These are phyloP conservation scores for Drosophila yakuba DNA, from an alignment of 1,140 invertebrate species.

Conservation along the genomic window DNA sequence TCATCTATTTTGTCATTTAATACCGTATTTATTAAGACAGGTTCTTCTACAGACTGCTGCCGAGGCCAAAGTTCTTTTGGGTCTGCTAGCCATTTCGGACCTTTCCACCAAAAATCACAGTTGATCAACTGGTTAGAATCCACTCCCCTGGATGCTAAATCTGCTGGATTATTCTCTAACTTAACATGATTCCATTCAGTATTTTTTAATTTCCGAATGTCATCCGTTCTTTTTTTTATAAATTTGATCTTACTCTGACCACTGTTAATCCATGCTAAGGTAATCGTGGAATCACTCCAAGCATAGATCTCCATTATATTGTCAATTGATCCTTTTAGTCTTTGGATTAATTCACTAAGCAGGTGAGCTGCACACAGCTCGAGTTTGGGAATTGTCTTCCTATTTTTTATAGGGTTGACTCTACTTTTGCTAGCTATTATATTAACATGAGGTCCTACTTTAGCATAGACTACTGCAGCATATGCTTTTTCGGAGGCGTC, in stretches of 20 bases:
- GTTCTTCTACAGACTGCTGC: background rate
- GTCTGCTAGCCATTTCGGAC: slow-evolving; percentile 1
- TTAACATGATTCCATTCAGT: slow-evolving; percentile 5
- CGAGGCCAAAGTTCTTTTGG: background rate
- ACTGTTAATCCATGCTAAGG: background rate
- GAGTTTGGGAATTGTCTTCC: background rate
- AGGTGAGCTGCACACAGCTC: slow-evolving; percentile 5
- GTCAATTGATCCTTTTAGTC: background rate
- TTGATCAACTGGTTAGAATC: background rate
- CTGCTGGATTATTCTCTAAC: slow-evolving; percentile 3
- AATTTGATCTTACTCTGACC: background rate
- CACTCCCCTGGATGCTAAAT: background rate
- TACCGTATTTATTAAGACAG: background rate
- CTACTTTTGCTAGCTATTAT: background rate
- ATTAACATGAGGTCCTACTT: too few relatives aligned
- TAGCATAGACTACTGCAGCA: too few relatives aligned
- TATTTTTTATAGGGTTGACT: slow-evolving; percentile 3
- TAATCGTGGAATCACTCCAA: slow-evolving; percentile 4
- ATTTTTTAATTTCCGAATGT: slow-evolving; percentile 6
- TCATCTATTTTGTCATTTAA: background rate
- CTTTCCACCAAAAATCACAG: slow-evolving; percentile 2
- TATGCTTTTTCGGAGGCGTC: too few relatives aligned
- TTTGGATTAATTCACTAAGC: background rate
- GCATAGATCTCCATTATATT: background rate
- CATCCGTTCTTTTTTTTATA: slow-evolving; percentile 1